phyloP scores from a whole-genome alignment of 2,797 vertebrate species.

The Hippopotamyrus pictus region DNA sequence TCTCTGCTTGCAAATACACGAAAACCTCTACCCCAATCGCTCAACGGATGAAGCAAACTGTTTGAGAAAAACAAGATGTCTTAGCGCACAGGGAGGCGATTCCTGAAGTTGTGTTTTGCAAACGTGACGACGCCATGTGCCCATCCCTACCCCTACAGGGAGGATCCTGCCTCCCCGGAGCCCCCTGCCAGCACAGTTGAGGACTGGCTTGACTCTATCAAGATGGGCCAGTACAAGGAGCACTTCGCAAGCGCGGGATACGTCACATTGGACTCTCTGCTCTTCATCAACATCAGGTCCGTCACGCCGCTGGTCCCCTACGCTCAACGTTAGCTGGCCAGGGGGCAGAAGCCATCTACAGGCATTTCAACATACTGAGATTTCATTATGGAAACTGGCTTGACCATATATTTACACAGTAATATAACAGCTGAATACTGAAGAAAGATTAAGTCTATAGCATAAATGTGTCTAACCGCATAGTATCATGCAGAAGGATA shows the following conservation, averaged over 20 bases:
- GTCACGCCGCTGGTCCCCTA: background rate
- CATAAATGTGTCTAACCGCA: background rate
- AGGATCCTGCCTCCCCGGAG: slow-evolving; percentile 82
- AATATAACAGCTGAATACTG: background rate
- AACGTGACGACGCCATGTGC: background rate
- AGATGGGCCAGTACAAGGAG: slow-evolving; percentile 89
- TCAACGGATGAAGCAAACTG: background rate
- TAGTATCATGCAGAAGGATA: background rate
- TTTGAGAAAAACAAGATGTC: background rate
- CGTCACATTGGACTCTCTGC: slow-evolving; percentile 81
- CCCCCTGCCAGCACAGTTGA: slow-evolving; percentile 82
- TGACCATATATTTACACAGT: background rate
- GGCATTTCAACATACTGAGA: background rate
- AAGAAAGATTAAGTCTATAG: background rate
- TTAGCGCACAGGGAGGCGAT: background rate
- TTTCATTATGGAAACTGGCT: background rate
- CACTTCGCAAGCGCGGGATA: slow-evolving; percentile 87
- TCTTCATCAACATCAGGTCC: slow-evolving; percentile 88
- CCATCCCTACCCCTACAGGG: slow-evolving; percentile 50
- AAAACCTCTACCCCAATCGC: background rate
- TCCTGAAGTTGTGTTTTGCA: background rate
- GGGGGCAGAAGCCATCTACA: slow-evolving; percentile 33
- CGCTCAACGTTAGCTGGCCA: background rate
- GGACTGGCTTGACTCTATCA: slow-evolving; percentile 91
- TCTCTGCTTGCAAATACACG: background rate